A percentile compares a stretch with the other conserved stretches of the same genome.
Evolutionary conservation across 2,113 vertebrate genomes (phyloP).

Genomic region (Tauraco erythrolophus): DNA sequence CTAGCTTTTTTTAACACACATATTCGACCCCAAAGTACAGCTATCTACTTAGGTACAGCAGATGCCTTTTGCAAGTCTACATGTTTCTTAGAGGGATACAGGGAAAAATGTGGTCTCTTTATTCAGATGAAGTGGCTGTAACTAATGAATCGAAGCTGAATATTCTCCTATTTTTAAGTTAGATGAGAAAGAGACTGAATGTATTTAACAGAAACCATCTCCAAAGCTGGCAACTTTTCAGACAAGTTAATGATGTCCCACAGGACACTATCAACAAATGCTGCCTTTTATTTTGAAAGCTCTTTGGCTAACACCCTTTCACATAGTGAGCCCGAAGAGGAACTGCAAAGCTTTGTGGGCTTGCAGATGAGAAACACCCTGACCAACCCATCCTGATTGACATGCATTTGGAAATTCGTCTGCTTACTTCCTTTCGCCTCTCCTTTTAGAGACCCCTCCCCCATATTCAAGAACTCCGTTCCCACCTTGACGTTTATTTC

Average conservation of each 20-base stretch:
- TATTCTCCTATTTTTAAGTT: not conserved
- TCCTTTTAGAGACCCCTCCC: not conserved
- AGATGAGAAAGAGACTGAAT: not conserved
- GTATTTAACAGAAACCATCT: not conserved
- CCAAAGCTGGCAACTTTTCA: not conserved
- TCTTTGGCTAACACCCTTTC: not conserved
- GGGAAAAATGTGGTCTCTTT: not conserved
- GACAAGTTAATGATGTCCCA: not conserved
- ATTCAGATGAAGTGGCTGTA: not conserved
- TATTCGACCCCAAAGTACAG: not conserved
- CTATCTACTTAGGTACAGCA: not conserved
- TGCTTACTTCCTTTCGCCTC: not conserved
- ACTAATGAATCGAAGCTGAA: not conserved
- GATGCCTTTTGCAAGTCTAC: not conserved
- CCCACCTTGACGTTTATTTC: not conserved
- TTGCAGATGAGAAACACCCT: not conserved
- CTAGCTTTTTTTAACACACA: not conserved
- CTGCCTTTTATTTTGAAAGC: not conserved
- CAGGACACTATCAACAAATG: not conserved
- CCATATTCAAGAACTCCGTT: not conserved
- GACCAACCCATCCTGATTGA: not conserved
- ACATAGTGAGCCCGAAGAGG: not conserved
- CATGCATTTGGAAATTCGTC: not conserved
- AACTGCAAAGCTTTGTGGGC: not conserved
- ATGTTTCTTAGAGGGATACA: not conserved